Percentiles rank a stretch among this genome's conserved stretches.
phyloP scores from a whole-genome alignment of 2,797 vertebrate genomes.

The Neopelma chrysocephalum region DNA sequence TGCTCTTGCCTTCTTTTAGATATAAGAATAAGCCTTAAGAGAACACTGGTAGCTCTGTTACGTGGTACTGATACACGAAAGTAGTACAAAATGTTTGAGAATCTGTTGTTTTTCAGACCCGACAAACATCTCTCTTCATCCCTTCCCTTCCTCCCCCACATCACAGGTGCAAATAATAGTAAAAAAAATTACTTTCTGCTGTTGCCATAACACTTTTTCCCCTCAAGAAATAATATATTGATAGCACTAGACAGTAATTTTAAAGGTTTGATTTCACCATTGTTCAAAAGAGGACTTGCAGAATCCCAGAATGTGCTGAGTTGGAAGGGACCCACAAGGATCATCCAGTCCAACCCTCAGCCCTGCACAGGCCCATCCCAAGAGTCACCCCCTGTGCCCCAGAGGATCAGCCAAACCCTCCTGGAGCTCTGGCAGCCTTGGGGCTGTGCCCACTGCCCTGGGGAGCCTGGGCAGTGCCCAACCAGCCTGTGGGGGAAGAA shows the following conservation, averaged over 20 bases:
- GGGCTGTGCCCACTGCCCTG: background rate
- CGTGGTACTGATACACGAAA: background rate
- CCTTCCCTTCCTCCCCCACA: background rate
- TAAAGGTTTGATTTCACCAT: background rate
- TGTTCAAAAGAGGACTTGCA: background rate
- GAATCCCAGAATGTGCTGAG: background rate
- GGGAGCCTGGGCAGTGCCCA: too few species aligned
- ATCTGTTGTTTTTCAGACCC: background rate
- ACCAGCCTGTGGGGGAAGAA: too few species aligned
- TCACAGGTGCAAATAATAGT: background rate
- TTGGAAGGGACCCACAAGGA: background rate
- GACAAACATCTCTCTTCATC: background rate
- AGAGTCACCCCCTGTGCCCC: accelerated
- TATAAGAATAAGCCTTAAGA: background rate
- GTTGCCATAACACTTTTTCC: background rate
- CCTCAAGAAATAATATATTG: background rate
- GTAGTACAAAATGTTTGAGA: background rate
- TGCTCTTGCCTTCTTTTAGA: background rate
- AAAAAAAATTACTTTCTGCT: background rate
- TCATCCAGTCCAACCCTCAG: background rate
- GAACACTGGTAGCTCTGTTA: background rate
- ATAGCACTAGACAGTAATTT: background rate
- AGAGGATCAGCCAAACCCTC: background rate
- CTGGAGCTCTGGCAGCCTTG: background rate
- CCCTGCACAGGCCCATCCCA: background rate